Conservation (phyloP, 2,797 vertebrate genomes). For the Epinephelus coioides region DNA sequence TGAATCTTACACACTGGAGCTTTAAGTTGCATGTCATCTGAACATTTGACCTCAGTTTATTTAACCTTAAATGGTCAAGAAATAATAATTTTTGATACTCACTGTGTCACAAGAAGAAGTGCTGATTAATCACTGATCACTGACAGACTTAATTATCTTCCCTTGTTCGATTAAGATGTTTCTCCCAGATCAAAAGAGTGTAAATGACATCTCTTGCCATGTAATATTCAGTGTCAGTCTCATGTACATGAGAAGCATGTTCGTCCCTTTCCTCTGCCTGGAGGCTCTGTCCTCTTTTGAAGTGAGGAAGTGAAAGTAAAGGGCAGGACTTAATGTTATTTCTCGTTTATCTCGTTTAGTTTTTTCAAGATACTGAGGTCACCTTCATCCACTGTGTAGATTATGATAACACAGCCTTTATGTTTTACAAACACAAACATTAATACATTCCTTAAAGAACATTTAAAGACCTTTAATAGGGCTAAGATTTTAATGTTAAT, state of each 20-base stretch:
- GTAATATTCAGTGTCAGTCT: background rate
- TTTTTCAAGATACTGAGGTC: too few species aligned
- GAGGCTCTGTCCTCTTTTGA: background rate
- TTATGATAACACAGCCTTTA: too few species aligned
- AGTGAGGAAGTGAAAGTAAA: constrained; percentile 37
- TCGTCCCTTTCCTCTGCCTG: accelerated
- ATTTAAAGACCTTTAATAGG: background rate
- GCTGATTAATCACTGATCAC: background rate
- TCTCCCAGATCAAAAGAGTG: background rate
- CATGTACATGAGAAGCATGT: background rate
- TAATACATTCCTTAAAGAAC: background rate
- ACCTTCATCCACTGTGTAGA: too few species aligned
- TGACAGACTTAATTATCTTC: background rate
- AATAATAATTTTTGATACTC: constrained; percentile 23
- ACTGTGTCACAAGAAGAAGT: constrained; percentile 26
- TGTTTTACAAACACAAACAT: background rate
- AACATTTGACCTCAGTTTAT: background rate
- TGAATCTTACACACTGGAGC: too few species aligned
- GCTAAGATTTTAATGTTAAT: background rate
- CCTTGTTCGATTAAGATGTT: background rate
- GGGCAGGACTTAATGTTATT: accelerated
- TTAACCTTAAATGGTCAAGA: background rate
- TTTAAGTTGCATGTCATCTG: background rate
- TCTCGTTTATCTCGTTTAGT: too few species aligned
- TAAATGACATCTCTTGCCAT: background rate